Evolutionary conservation across 2,113 vertebrate genomes (phyloP).

Genomic region (Gymnobelideus leadbeateri): DNA sequence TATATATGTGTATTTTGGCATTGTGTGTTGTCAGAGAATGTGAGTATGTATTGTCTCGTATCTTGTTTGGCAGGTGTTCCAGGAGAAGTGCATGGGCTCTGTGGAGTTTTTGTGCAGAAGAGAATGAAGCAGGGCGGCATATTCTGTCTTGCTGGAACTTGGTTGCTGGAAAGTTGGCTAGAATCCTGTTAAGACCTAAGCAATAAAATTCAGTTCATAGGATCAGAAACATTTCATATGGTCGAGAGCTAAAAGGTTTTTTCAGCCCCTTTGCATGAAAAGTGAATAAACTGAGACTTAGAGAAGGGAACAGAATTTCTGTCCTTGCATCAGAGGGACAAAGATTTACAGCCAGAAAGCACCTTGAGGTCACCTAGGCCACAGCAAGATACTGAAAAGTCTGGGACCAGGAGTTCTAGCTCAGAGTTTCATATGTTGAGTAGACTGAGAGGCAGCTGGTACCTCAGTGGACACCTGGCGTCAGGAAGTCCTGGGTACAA

Average conservation of each 20-base stretch:
- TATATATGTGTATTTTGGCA: neutral
- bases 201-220: neutral
- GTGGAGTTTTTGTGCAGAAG: neutral
- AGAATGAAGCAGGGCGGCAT: neutral
- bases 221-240: neutral
- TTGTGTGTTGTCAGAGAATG: neutral
- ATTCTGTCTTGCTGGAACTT: neutral
- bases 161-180: neutral
- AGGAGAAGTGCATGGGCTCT: neutral
- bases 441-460: neutral
- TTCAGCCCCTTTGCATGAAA: neutral
- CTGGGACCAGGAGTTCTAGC: neutral
- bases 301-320: neutral
- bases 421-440: neutral
- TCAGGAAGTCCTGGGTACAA: neutral
- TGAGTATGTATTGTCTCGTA: neutral
- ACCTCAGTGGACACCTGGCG: neutral
- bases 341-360: neutral
- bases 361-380: neutral
- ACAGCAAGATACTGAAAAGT: neutral
- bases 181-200: neutral
- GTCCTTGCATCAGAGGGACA: neutral
- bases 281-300: neutral
- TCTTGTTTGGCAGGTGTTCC: neutral
- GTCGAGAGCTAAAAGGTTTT: neutral